Evolutionary conservation across 2,113 vertebrate species (phyloP), one percentile per base, ranked within the genome.

Genomic region (Onychostoma macrolepis): DNA sequence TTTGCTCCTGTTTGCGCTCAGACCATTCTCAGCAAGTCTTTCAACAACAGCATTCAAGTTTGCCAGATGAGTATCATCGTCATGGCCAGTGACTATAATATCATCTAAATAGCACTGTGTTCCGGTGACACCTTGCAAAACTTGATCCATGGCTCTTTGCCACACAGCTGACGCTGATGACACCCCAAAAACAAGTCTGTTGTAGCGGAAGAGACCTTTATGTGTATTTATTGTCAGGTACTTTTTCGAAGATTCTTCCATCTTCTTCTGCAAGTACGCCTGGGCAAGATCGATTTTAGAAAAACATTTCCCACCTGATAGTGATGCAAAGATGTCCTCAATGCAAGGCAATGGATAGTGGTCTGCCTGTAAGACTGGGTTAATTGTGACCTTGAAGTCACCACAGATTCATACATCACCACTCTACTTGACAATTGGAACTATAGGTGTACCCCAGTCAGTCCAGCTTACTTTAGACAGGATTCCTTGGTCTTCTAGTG

Each of bases 201-300:
- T 88, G 24, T 83, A 89, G 6, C 1, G 48, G 58, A 77, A 89
- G 13, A 88, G 38, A 30, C 61, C 36, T 61, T 67, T 86, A 26
- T 87, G 81, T 9, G 72, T 87, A 38, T 88, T 85, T 63, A 88
- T 83, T 21, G 84, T 86, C 26, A 88, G 30, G 48, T 88, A 81
- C 17, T 58, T 74, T 28, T 85, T 80, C 3, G 69, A 86, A 15
- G 56, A 45, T 13, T 86, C 83, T 30, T 85, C 76, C 28, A 89
- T 4, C 28, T 45, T 21, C 10, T 86, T 53, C 12, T 89, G 86
- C 6, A 53, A 63, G n/a, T 89, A 89, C 0, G 71, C 80, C 4
- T 77, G 80, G 6, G 9, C 80, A 7, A 85, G 30, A 38, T 83
- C 84, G 2, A 84, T 13, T 28, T 85, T 80, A 3, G 61, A 58